Evolutionary conservation across 92 coral and sea anemone species (phyloP).

Genomic region (Actinernus sp.): DNA sequence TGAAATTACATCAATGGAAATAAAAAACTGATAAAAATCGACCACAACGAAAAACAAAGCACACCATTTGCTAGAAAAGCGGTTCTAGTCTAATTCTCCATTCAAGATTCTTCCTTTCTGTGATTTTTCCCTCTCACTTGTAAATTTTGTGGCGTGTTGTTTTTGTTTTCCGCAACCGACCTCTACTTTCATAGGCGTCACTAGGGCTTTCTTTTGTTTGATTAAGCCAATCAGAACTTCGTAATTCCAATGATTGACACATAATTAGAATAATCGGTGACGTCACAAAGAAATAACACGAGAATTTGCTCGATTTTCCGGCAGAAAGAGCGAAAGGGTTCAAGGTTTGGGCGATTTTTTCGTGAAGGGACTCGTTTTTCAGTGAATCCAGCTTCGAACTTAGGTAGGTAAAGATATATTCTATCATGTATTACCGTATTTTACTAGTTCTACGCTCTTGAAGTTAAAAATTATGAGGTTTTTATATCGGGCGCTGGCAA

Average conservation of each 20-base stretch:
- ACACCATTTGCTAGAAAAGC: no score
- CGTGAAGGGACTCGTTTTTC: slow-evolving; percentile 1
- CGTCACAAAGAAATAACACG: slow-evolving; percentile 94
- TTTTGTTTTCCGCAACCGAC: slow-evolving; percentile 15
- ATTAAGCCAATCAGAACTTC: slow-evolving; percentile 72
- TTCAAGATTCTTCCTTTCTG: no score
- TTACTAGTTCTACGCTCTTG: background rate
- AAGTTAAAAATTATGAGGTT: background rate
- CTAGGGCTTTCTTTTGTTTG: slow-evolving; percentile 69
- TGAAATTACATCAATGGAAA: no score
- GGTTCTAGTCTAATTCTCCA: no score
- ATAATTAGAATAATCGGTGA: slow-evolving; percentile 65
- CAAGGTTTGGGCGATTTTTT: slow-evolving; percentile 28
- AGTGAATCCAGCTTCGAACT: slow-evolving; percentile 8
- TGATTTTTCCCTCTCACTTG: no score
- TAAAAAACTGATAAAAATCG: no score
- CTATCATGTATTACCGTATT: background rate
- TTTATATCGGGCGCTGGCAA: slow-evolving; percentile 77
- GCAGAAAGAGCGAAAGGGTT: slow-evolving; percentile 46
- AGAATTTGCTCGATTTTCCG: slow-evolving; percentile 93
- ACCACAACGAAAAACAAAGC: no score
- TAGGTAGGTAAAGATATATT: slow-evolving; percentile 30
- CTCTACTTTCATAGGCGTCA: slow-evolving; percentile 27
- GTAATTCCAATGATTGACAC: slow-evolving; percentile 66
- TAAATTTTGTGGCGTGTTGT: slow-evolving; percentile 10